Conservation (phyloP, 1,140 invertebrate genomes). For the Matsumurasca onukii region DNA sequence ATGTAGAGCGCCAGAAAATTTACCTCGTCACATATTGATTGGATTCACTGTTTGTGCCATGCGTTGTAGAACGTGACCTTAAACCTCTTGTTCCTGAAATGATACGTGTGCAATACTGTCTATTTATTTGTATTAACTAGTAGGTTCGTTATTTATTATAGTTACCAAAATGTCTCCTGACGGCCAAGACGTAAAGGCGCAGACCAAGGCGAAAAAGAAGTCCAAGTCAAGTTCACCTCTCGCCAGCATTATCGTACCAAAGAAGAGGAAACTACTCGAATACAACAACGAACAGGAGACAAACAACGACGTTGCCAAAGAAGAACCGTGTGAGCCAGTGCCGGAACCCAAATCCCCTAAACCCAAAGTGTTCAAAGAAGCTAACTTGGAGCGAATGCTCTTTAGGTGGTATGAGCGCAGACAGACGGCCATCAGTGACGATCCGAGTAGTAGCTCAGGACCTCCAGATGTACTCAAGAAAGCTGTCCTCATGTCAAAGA, state of each 20-base stretch:
- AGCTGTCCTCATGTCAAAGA: conserved; percentile 37
- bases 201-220: conserved; percentile 15
- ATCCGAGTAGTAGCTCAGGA: neutral
- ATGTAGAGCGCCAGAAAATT: no score
- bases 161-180: conserved; percentile 29
- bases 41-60: no score
- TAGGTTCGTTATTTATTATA: neutral
- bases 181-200: conserved; percentile 5
- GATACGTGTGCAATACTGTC: neutral
- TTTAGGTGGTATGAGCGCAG: conserved; percentile 43
- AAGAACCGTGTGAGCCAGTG: neutral
- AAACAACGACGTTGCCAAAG: conserved; percentile 12
- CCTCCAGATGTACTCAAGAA: conserved; percentile 36
- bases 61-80: no score
- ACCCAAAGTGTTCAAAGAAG: conserved; percentile 34
- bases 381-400: conserved; percentile 41
- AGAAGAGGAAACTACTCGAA: conserved; percentile 13
- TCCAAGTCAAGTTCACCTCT: neutral
- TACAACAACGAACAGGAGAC: conserved; percentile 9
- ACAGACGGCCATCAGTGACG: conserved; percentile 11
- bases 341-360: conserved; percentile 8
- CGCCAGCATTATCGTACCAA: neutral
- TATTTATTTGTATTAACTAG: neutral
- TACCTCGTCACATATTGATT: no score
- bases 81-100: no score